Percentiles rank a stretch among this genome's conserved stretches.
phyloP scores from a whole-genome alignment of 2,888 invertebrate species.

The Drosophila nr. perissopoda region DNA sequence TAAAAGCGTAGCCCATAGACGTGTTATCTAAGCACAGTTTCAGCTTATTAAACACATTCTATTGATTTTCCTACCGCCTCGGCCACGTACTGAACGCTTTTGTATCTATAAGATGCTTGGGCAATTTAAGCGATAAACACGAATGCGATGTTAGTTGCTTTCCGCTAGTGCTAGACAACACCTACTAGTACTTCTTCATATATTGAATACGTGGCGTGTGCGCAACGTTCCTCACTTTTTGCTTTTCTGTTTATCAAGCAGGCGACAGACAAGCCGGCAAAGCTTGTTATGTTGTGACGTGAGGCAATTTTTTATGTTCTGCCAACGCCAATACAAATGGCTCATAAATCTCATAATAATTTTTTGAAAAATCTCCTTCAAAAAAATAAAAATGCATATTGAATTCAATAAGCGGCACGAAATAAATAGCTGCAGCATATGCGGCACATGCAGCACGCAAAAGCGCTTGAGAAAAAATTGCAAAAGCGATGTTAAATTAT shows the following conservation, averaged over 20 bases:
- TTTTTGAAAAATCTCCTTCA: constrained; percentile 5
- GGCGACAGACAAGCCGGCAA: constrained; percentile 41
- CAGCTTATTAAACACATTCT: constrained; percentile 68
- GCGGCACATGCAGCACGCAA: constrained; percentile 8
- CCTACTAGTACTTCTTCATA: constrained; percentile 1
- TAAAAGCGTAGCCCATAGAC: constrained; percentile 51
- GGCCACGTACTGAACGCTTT: constrained; percentile 36
- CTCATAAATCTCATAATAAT: constrained; percentile 57
- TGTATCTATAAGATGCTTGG: constrained; percentile 59
- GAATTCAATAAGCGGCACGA: constrained; percentile 41
- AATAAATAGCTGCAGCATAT: constrained; percentile 28
- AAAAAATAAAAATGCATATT: constrained; percentile 34
- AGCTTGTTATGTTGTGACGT: constrained; percentile 55
- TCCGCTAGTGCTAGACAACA: constrained; percentile 30
- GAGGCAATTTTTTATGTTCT: constrained; percentile 52
- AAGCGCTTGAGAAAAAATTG: constrained; percentile 3
- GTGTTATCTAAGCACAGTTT: constrained; percentile 63
- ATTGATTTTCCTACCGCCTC: constrained; percentile 56
- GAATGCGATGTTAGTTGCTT: constrained; percentile 49
- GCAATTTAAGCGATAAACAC: constrained; percentile 69
- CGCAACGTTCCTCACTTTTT: constrained; percentile 20
- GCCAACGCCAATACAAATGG: constrained; percentile 43
- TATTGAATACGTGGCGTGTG: constrained; percentile 41
- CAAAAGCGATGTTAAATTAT: constrained; percentile 5
- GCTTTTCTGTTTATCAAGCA: constrained; percentile 41